phyloP scores from a whole-genome alignment of 2,113 vertebrate genomes.

The Eolophus roseicapilla region DNA sequence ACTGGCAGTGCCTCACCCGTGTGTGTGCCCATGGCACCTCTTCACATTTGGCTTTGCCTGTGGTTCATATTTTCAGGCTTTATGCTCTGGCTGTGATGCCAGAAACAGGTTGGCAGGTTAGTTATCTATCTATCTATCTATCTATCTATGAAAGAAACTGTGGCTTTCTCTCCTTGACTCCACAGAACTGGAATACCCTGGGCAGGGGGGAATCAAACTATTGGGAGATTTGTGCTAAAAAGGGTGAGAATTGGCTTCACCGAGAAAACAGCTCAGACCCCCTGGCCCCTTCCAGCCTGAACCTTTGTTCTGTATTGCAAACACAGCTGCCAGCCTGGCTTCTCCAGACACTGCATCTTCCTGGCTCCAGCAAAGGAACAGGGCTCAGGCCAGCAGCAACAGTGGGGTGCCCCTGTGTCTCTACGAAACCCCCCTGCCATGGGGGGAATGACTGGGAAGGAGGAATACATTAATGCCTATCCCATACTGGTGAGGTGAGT shows the following conservation, averaged over 20 bases:
- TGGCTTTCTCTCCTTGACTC: neutral
- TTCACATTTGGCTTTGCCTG: neutral
- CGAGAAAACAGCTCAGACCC: neutral
- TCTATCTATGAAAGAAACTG: too few species aligned
- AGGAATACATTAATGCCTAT: fast-evolving
- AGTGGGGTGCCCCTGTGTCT: neutral
- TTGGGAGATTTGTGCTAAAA: neutral
- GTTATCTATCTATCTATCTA: neutral
- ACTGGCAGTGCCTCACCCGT: neutral
- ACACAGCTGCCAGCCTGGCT: neutral
- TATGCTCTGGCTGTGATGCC: neutral
- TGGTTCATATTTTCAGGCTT: neutral
- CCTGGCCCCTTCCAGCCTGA: neutral
- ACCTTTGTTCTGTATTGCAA: neutral
- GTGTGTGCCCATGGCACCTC: fast-evolving
- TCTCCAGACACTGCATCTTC: fast-evolving
- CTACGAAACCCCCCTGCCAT: neutral
- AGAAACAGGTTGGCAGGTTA: neutral
- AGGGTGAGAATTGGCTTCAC: neutral
- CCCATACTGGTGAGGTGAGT: neutral
- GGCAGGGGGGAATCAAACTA: neutral
- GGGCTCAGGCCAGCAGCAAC: neutral
- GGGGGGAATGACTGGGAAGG: fast-evolving
- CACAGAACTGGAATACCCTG: neutral
- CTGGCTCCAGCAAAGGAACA: fast-evolving